Conservation (phyloP, 2,888 invertebrate species). For the Drosophila pegasa region DNA sequence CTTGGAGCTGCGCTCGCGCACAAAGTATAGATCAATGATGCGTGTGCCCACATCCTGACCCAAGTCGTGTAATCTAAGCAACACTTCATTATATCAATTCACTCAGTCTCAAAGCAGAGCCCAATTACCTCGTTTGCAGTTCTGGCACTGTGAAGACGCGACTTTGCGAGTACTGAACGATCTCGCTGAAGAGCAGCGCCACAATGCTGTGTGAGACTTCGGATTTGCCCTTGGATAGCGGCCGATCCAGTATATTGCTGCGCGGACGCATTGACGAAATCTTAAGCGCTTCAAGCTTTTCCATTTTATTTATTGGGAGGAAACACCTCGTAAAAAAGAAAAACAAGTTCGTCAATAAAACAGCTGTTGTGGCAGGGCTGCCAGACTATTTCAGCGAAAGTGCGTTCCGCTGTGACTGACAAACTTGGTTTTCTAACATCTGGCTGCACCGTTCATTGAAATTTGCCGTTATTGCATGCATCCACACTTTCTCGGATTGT, state of each 20-base stretch:
- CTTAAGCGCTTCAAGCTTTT: slow-evolving; percentile 83
- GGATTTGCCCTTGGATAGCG: slow-evolving; percentile 95
- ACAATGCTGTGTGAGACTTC: slow-evolving; percentile 97
- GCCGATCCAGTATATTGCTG: slow-evolving; percentile 92
- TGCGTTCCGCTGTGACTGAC: slow-evolving; percentile 25
- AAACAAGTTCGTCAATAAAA: slow-evolving; percentile 9
- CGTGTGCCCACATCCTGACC: slow-evolving; percentile 98
- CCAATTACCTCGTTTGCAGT: slow-evolving; percentile 93
- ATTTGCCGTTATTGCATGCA: neutral
- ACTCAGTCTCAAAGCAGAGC: no score
- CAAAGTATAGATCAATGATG: slow-evolving; percentile 96
- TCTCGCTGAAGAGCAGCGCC: slow-evolving; percentile 98
- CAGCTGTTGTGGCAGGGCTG: slow-evolving; percentile 45
- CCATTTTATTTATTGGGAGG: slow-evolving; percentile 67
- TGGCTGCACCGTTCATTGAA: neutral
- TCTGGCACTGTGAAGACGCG: slow-evolving; percentile 97
- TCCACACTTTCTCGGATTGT: slow-evolving; percentile 27
- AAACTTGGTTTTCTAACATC: neutral
- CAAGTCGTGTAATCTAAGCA: slow-evolving; percentile 93
- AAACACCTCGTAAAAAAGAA: slow-evolving; percentile 15
- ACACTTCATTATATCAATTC: neutral
- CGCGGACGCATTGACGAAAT: slow-evolving; percentile 83
- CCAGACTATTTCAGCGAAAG: slow-evolving; percentile 19
- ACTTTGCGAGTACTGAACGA: slow-evolving; percentile 99
- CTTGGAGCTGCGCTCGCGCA: slow-evolving; percentile 96